Conservation (phyloP, 1,140 invertebrate species). For the Linepithema humile region DNA sequence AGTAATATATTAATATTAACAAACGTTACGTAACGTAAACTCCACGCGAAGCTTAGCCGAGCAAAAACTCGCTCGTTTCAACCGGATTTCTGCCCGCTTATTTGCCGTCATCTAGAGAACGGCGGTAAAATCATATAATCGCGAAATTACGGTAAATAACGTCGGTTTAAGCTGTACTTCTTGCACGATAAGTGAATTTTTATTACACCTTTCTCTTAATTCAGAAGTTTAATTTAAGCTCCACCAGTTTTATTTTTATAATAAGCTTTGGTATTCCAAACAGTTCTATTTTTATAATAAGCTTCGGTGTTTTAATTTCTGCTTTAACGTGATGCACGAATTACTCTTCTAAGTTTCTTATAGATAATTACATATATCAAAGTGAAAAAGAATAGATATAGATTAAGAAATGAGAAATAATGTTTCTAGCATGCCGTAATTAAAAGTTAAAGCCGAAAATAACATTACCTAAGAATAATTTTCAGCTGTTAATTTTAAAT, state of each 20-base stretch:
- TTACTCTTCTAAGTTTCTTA: too few species aligned
- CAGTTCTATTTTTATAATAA: neutral
- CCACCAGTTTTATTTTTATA: too few species aligned
- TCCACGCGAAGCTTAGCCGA: neutral
- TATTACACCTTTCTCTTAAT: neutral
- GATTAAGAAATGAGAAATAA: too few species aligned
- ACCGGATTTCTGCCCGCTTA: neutral
- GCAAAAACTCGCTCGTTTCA: neutral
- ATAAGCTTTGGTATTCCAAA: too few species aligned
- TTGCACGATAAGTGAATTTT: neutral
- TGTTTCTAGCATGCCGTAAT: too few species aligned
- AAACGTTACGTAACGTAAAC: neutral
- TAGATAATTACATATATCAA: too few species aligned
- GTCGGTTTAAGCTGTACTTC: neutral
- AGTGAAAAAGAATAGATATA: too few species aligned
- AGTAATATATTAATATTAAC: slow-evolving; percentile 2
- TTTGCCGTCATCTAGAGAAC: neutral
- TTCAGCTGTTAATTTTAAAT: neutral
- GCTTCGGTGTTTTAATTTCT: too few species aligned
- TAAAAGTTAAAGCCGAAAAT: neutral
- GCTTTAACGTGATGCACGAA: too few species aligned
- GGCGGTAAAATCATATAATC: neutral
- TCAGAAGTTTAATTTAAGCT: too few species aligned
- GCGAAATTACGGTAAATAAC: neutral
- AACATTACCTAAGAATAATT: slow-evolving; percentile 24